Conservation (phyloP, 2,113 vertebrate genomes). For the Eretmochelys imbricata region DNA sequence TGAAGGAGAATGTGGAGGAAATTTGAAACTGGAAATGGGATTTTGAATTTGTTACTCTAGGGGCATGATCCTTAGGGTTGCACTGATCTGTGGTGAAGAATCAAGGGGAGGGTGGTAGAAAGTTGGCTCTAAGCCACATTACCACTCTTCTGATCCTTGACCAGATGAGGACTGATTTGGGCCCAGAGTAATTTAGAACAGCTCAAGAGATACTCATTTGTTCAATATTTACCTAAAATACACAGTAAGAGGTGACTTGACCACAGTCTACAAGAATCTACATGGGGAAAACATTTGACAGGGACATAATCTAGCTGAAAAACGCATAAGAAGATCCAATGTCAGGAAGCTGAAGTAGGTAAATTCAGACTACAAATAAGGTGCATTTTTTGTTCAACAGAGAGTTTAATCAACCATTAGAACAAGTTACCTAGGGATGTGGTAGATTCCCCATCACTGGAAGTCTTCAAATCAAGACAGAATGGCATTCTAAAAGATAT, state of each 20-base stretch:
- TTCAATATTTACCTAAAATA: too few relatives aligned
- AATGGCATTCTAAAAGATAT: not conserved
- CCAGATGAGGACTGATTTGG: not conserved
- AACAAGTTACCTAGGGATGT: not conserved
- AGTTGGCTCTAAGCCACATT: not conserved
- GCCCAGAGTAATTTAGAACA: not conserved
- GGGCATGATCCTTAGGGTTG: not conserved
- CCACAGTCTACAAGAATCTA: too few relatives aligned
- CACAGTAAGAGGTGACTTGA: too few relatives aligned
- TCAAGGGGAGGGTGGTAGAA: not conserved
- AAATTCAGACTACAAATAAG: too few relatives aligned
- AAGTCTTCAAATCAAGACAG: not conserved
- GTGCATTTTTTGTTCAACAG: too few relatives aligned
- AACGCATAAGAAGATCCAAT: too few relatives aligned
- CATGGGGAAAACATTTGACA: too few relatives aligned
- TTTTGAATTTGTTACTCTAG: not conserved
- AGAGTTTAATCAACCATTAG: not conserved
- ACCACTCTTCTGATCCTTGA: not conserved
- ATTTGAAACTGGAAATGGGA: not conserved
- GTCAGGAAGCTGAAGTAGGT: too few relatives aligned
- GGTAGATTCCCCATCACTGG: not conserved
- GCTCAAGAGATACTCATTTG: too few relatives aligned
- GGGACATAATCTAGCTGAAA: too few relatives aligned
- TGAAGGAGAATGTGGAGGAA: not conserved
- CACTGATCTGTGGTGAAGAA: not conserved